phyloP scores from a whole-genome alignment of 1,140 invertebrate species.

The Carcinoscorpius rotundicauda region DNA sequence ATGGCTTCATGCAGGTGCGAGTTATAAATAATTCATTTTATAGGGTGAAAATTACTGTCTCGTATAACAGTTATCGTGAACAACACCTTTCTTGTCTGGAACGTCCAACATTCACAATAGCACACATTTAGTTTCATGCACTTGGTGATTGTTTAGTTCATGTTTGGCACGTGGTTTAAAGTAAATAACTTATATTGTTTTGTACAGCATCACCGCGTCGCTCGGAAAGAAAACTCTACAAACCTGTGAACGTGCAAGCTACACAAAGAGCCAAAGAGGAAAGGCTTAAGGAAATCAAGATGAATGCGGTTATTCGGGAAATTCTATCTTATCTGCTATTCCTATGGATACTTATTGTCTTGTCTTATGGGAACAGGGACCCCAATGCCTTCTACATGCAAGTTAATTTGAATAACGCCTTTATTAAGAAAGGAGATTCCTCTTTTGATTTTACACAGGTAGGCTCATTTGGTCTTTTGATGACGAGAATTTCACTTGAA shows the following conservation, averaged over 20 bases:
- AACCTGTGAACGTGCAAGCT: conserved; percentile 26
- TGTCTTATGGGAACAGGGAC: conserved; percentile 37
- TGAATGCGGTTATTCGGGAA: conserved; percentile 38
- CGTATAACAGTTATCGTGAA: conserved; percentile 24
- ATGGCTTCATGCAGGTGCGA: conserved; percentile 21
- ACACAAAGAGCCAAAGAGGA: conserved; percentile 33
- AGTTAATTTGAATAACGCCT: conserved; percentile 34
- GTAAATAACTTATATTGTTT: no score
- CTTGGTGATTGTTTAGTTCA: no score
- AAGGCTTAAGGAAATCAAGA: conserved; percentile 37
- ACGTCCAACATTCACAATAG: no score
- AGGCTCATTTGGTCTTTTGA: background rate
- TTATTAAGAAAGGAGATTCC: conserved; percentile 28
- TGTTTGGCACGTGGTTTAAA: no score
- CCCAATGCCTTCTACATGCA: conserved; percentile 34
- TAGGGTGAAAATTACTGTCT: background rate
- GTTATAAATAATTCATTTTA: background rate
- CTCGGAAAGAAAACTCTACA: background rate
- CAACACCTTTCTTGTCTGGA: no score
- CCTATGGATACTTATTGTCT: conserved; percentile 38
- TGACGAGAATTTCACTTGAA: no score
- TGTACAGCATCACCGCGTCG: no score
- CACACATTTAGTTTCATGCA: no score
- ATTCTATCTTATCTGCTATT: conserved; percentile 40
- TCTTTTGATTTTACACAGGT: conserved; percentile 11